Conservation (phyloP, 2,113 vertebrate genomes). For the Solea solea region DNA sequence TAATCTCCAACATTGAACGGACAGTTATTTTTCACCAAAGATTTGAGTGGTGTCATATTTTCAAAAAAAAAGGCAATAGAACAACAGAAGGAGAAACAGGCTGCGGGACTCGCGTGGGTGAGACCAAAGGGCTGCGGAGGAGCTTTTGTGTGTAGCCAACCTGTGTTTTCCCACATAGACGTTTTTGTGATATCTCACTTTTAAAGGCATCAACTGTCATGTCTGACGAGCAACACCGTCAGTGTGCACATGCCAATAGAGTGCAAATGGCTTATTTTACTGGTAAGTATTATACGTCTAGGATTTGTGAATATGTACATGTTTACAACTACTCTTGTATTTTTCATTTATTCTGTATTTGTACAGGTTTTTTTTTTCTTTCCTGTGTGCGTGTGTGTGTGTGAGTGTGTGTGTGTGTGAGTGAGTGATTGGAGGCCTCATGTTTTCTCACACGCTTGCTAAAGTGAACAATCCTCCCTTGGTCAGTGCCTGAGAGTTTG, state of each 20-base stretch:
- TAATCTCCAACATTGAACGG: constrained; percentile 21
- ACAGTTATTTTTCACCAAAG: constrained; percentile 87
- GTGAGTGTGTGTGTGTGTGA: too few relatives aligned
- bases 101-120: constrained; percentile 38
- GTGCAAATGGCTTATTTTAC: constrained; percentile 38
- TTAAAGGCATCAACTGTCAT: constrained; percentile 36
- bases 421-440: constrained; percentile 33
- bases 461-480: constrained; percentile 46
- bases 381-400: constrained; percentile 12
- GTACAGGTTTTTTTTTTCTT: constrained; percentile 72
- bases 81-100: constrained; percentile 17
- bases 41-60: constrained; percentile 79
- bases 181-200: constrained; percentile 49
- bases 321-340: constrained; percentile 73
- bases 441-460: constrained; percentile 42
- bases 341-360: constrained; percentile 71
- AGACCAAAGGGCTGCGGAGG: constrained; percentile 47
- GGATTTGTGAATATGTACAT: constrained; percentile 81
- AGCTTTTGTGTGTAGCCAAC: constrained; percentile 43
- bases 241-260: constrained; percentile 41
- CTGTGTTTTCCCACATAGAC: constrained; percentile 44
- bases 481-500: constrained; percentile 32
- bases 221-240: constrained; percentile 24
- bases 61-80: constrained; percentile 61
- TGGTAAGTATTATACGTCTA: constrained; percentile 34